Base-by-base conservation (phyloP, 2,113 vertebrate species). In the Pheucticus melanocephalus region DNA sequence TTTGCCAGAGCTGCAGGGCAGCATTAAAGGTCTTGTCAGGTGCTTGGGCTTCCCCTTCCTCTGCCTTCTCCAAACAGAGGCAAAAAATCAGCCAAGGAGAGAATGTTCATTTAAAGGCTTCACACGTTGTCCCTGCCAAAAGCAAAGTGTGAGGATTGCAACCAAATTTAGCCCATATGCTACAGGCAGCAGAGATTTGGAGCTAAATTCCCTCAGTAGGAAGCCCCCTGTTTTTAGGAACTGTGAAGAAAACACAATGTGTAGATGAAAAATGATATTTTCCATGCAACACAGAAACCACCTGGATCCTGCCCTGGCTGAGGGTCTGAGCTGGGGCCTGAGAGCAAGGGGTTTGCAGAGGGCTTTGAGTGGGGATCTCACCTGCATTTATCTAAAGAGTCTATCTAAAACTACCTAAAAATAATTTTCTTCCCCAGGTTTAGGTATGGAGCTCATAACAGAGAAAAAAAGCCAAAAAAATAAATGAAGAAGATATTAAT, bases 21-120 rank as follows among this genome's bases (percentile, higher is more conserved):
- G 51, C 3, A 0, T 11, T 30, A 5, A 61, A 86, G 50, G 61
- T 68, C 37, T 13, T 91, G 45, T 42, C 42, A 28, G 47, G 33
- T 66, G 45, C 37, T 25, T 53, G 84, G 56, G 24, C 30, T 73
- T 73, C 53, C 66, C 22, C 30, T 85, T 70, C n/a, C 47, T 42
- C 56, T 56, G 65, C 42, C 61, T 66, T 60, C 24, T 35, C 40
- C 47, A 59, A 92, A 60, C 9, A 68, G 45, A 57, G 15, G 21
- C 39, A 30, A 73, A 72, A 81, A 54, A 33, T 68, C 5, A 9
- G 23, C 21, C 53, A n/a, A 82, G 57, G 51, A 44, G 75, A 64
- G 60, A 80, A 90, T 54, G 71, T n/a, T 86, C 82, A 83, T 77
- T 92, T 95, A 42, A 93, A 93, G 54, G 60, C 60, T 94, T 92